Base-by-base conservation (phyloP, 2,797 vertebrate genomes). In the Poeciliopsis gracilis region DNA sequence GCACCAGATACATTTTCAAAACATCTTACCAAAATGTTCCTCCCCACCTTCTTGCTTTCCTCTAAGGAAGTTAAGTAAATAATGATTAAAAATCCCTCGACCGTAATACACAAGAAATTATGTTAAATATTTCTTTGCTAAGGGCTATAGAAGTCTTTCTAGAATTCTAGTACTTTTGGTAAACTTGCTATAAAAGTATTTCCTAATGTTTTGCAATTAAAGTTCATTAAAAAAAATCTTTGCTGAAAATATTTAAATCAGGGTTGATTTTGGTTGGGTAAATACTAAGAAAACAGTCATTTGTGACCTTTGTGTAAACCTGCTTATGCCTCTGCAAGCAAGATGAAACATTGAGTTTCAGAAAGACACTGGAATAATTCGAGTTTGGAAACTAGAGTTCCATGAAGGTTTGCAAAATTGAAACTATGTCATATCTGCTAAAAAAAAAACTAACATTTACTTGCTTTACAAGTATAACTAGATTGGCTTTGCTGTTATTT, bases 391-490 rank as follows among this genome's bases (percentile, higher is more conserved):
- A 28, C 38, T 9, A 5, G 25, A 70, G 11, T 45, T 70, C 25
- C 25, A n/a, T 4, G 13, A 2, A 49, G 9, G 28, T 28, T 76
- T 76, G 10, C 4, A 25, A 57, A 41, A 55, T 18, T 23, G 8
- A 30, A 45, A 36, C 36, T 79, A 45, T 61, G 53, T 18, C 49
- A 70, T 70, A 45, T 45, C 12, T 41, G 36, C 45, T 30, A 72
- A 79, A 72, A 23, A 23, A n/a, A 66, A 76, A 61, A 57, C 11
- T 69, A 79, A 76, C 76, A 77, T 81, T 75, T 76, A 25, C 10
- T 57, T 76, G 15, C 12, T 72, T 23, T 80, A 23, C 66, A 18
- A 57, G 18, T 10, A n/a, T 67, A 77, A 73, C 73, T 38, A 47
- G 18, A 20, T 83, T 51, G 66, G 20, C n/a, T 33, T 47, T 67